A percentile compares a stretch with the other conserved stretches of the same genome.
phyloP scores from a whole-genome alignment of 2,797 vertebrate species.

The Nothura maculosa region DNA sequence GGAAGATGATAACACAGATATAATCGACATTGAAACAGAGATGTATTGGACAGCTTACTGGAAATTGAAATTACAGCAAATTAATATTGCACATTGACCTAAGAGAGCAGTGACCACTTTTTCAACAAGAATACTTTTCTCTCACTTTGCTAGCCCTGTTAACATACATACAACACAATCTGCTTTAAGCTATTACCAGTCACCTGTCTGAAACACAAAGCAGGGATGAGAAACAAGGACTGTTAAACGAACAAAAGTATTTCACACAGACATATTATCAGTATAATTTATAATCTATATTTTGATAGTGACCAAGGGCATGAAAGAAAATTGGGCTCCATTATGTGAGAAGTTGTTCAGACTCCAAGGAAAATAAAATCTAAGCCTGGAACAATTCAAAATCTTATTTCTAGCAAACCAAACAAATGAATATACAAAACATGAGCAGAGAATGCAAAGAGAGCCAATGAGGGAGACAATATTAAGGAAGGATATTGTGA shows the following conservation, averaged over 20 bases:
- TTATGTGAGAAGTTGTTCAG: background rate
- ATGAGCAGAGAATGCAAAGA: background rate
- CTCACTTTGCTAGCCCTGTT: background rate
- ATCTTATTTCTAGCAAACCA: constrained; percentile 19
- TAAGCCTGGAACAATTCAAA: background rate
- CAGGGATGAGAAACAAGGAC: background rate
- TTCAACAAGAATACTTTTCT: constrained; percentile 30
- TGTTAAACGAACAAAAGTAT: constrained; percentile 13
- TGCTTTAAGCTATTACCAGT: background rate
- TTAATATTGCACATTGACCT: constrained; percentile 34
- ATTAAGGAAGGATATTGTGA: background rate
- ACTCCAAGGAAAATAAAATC: background rate
- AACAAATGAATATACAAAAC: background rate
- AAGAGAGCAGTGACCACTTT: background rate
- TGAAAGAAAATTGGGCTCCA: background rate
- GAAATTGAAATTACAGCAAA: constrained; percentile 48
- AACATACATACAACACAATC: background rate
- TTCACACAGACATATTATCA: background rate
- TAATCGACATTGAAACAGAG: constrained; percentile 54
- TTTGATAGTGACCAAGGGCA: background rate
- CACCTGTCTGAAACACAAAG: background rate
- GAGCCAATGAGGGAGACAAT: background rate
- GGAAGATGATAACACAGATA: constrained; percentile 51
- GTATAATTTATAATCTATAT: constrained; percentile 14
- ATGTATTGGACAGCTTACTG: constrained; percentile 38